Conservation (phyloP, 2,888 invertebrate species). For the Blomia tropicalis region DNA sequence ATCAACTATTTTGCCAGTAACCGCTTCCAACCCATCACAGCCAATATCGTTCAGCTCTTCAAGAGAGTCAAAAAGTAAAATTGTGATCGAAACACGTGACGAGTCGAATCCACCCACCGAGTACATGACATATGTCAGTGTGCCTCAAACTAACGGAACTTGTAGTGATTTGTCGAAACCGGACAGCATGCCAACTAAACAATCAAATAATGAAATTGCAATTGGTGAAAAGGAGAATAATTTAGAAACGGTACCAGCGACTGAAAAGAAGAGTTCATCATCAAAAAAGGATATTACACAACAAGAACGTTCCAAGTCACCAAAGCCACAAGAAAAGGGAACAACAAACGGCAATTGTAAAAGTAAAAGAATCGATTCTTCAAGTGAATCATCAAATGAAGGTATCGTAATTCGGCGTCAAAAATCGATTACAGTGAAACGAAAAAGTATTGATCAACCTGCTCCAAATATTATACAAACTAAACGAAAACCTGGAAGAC, state of each 20-base stretch:
- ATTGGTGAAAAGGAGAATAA: not conserved
- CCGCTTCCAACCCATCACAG: conserved; percentile 16
- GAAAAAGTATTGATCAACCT: conserved; percentile 1
- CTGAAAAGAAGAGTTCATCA: not conserved
- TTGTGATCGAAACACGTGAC: conserved; percentile 57
- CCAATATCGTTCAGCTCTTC: conserved; percentile 45
- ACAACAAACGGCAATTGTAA: not conserved
- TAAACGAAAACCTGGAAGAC: conserved; percentile 30
- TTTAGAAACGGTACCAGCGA: not conserved
- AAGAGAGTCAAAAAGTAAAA: conserved; percentile 59
- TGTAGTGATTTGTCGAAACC: not conserved
- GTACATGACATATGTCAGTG: not conserved
- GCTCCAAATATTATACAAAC: conserved; percentile 1
- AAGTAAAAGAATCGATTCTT: not conserved
- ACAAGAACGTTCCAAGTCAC: not conserved
- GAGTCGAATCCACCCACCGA: conserved; percentile 20
- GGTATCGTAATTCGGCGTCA: conserved; percentile 2
- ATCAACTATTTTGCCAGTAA: not conserved
- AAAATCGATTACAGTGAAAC: conserved; percentile 2
- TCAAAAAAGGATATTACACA: not conserved
- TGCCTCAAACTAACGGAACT: not conserved
- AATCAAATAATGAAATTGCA: not conserved
- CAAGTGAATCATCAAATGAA: not conserved
- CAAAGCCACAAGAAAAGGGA: not conserved
- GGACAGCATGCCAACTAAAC: not conserved